Evolutionary conservation across 2,888 invertebrate species (phyloP).

Genomic region (Campoplex nolae): DNA sequence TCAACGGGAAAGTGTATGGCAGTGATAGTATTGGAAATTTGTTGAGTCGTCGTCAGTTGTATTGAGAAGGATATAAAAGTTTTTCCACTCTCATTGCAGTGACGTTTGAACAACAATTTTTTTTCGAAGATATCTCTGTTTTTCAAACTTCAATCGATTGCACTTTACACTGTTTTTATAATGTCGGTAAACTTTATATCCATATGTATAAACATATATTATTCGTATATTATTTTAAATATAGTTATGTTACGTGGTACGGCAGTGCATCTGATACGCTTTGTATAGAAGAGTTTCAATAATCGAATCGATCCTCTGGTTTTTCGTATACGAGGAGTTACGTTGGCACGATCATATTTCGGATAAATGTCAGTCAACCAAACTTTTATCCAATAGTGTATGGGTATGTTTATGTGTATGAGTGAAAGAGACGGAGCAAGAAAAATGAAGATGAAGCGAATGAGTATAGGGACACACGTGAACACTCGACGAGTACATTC

Average conservation of each 20-base stretch:
- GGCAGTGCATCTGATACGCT: conserved; percentile 16
- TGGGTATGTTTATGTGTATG: background rate
- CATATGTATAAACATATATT: background rate
- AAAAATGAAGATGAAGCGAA: background rate
- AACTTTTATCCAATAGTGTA: background rate
- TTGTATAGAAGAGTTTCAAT: conserved; percentile 21
- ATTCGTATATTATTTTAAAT: background rate
- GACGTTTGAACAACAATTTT: background rate
- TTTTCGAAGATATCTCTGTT: background rate
- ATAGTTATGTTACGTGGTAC: background rate
- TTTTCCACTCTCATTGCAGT: background rate
- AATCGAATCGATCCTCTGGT: conserved; percentile 37
- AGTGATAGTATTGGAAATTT: background rate
- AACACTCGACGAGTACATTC: conserved; percentile 40
- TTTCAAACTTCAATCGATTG: background rate
- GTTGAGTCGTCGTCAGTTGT: background rate
- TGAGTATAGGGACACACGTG: conserved; percentile 3
- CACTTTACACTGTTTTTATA: background rate
- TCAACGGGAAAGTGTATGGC: background rate
- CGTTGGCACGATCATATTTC: conserved; percentile 39
- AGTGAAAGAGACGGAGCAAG: background rate
- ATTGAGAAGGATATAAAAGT: background rate
- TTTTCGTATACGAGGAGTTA: conserved; percentile 6
- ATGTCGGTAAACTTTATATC: background rate
- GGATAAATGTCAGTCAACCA: conserved; percentile 21